Conservation (phyloP, 2,797 vertebrate species). For the Rhodeus uyekii region DNA sequence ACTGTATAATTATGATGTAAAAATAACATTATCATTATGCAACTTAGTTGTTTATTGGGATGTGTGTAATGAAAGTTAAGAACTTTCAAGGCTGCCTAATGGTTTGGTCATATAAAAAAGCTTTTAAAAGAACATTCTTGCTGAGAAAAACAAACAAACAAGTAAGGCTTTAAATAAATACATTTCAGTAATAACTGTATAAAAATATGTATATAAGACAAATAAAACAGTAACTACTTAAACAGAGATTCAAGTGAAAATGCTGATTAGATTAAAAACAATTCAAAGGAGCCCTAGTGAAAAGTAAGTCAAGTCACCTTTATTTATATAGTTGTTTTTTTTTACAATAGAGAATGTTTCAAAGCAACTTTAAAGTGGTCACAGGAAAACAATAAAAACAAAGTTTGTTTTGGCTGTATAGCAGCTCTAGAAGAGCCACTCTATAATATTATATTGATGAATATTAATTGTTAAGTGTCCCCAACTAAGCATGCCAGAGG, state of each 20-base stretch:
- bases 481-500: too few species aligned
- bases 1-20: not conserved
- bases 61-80: not conserved
- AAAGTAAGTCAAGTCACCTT: not conserved
- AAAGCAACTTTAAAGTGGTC: too few species aligned
- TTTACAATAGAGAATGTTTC: too few species aligned
- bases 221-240: not conserved
- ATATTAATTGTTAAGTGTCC: too few species aligned
- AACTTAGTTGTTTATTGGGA: not conserved
- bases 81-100: not conserved
- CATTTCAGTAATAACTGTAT: not conserved
- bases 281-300: not conserved
- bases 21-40: not conserved
- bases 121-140: not conserved
- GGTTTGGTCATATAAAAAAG: not conserved
- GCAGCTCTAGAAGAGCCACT: too few species aligned
- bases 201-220: not conserved
- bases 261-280: not conserved
- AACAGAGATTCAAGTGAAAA: not conserved
- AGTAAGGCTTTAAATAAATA: not conserved
- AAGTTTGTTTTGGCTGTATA: too few species aligned
- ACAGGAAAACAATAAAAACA: too few species aligned
- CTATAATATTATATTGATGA: too few species aligned
- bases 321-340: too few species aligned
- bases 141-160: not conserved